Percentiles rank a stretch among this genome's conserved stretches.
phyloP scores from a whole-genome alignment of 2,797 vertebrate genomes.

The Notoglanidium macrostoma region DNA sequence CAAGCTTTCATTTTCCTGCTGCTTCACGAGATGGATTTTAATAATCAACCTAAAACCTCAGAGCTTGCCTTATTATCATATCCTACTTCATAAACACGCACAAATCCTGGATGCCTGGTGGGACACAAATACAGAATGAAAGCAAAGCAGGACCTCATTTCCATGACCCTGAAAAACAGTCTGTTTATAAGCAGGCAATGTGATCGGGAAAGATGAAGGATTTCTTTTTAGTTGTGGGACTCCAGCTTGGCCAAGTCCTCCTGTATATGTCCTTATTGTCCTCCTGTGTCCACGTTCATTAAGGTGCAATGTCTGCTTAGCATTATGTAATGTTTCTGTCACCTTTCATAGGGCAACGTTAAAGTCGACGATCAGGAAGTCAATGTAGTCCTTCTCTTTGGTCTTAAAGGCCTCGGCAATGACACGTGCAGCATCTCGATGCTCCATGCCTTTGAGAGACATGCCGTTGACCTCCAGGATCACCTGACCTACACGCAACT shows the following conservation, averaged over 20 bases:
- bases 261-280: conserved; percentile 1
- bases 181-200: background rate
- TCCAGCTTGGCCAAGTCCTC: conserved; percentile 6
- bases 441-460: conserved; percentile 85
- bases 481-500: conserved; percentile 91
- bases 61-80: conserved; percentile 16
- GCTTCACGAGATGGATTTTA: conserved; percentile 29
- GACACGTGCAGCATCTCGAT: conserved; percentile 84
- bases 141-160: conserved; percentile 23
- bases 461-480: conserved; percentile 90
- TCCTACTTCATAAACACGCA: conserved; percentile 21
- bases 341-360: conserved; percentile 77
- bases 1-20: conserved; percentile 19
- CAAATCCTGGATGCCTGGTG: background rate
- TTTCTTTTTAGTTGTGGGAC: conserved; percentile 4
- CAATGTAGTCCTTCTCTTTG: conserved; percentile 88
- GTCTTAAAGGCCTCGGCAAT: conserved; percentile 94
- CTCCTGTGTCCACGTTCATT: conserved; percentile 10
- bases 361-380: conserved; percentile 88
- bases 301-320: conserved; percentile 44
- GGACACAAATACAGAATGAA: conserved; percentile 22
- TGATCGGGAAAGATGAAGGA: conserved; percentile 13
- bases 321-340: background rate
- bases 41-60: conserved; percentile 35
- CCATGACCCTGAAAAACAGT: background rate